Base-by-base conservation (phyloP, 2,888 invertebrate species). In the Hydropsyche betteni region DNA sequence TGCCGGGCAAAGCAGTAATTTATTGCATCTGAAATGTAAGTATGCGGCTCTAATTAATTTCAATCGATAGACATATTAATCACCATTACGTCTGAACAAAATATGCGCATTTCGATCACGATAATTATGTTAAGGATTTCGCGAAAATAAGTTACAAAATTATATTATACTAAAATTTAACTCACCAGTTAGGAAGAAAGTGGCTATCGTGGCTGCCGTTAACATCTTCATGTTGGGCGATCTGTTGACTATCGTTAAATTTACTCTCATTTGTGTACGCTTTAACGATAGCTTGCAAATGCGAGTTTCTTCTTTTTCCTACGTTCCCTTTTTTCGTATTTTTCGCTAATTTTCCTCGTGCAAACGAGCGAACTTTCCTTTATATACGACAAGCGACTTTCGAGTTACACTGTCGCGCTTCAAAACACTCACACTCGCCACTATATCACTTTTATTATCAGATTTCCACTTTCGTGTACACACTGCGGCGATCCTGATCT, bases 221-320 rank as follows among this genome's bases (percentile, higher is more conserved):
- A 76, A 51, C 38, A 74, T 64, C 68, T 72, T 69, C 33, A 55
- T 68, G 53, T 74, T 68, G 12, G 76, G 64, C 74, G 75, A 74
- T 72, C 76, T 68, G 64, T 75, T 73, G 74, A 76, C 69, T 34
- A 72, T 53, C 34, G 75, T 55, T 52, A 68, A 61, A 12, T 69
- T 64, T 33, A 70, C 61, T 69, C 72, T 72, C 72, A 72, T 72
- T 38, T 44, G 44, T 44, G 44, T 8, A 44, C 44, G 44, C 44
- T 10, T 44, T 44, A 2, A 44, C 44, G 64, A 64, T 64, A 64
- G n/a, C 69, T 44, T 44, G 44, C 10, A 44, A 44, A 44, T 44
- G 44, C 44, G 44, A 44, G 44, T 44, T 44, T 44, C 44, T 44
- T 44, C 44, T 44, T 44, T 44, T 44, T 44, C 3, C 2, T 4